Evolutionary conservation across 2,888 invertebrate species (phyloP).

Genomic region (Ellobium chinense): DNA sequence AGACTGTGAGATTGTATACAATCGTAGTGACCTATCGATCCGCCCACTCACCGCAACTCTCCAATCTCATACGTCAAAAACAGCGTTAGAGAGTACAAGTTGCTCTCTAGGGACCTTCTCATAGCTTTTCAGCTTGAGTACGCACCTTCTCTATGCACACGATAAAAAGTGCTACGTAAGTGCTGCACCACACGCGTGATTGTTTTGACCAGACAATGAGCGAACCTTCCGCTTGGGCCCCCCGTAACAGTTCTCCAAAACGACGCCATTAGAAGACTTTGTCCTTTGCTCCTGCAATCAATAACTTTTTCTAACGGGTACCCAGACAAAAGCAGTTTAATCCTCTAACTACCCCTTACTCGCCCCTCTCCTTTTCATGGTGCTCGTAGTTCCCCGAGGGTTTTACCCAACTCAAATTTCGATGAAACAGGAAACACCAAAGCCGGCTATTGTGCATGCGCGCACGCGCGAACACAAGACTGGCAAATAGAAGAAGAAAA

Average conservation of each 20-base stretch:
- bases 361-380: neutral
- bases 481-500: neutral
- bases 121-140: too few relatives aligned
- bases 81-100: neutral
- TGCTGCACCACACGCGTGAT: too few relatives aligned
- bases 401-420: neutral
- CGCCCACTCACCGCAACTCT: too few relatives aligned
- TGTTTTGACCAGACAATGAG: too few relatives aligned
- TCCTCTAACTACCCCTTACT: neutral
- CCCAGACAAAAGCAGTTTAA: neutral
- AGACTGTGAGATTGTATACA: too few relatives aligned
- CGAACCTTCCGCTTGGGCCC: too few relatives aligned
- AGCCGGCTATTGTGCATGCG: neutral
- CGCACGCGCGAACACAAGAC: neutral
- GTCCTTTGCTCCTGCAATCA: neutral
- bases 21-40: too few relatives aligned
- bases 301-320: neutral
- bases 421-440: conserved; percentile 3
- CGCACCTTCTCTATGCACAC: too few relatives aligned
- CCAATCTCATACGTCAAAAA: too few relatives aligned
- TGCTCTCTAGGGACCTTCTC: neutral
- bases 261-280: neutral
- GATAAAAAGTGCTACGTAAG: too few relatives aligned
- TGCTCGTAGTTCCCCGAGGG: too few relatives aligned
- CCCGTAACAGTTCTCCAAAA: neutral